Conservation (phyloP, 2,888 invertebrate species). For the Diogma glabrata region DNA sequence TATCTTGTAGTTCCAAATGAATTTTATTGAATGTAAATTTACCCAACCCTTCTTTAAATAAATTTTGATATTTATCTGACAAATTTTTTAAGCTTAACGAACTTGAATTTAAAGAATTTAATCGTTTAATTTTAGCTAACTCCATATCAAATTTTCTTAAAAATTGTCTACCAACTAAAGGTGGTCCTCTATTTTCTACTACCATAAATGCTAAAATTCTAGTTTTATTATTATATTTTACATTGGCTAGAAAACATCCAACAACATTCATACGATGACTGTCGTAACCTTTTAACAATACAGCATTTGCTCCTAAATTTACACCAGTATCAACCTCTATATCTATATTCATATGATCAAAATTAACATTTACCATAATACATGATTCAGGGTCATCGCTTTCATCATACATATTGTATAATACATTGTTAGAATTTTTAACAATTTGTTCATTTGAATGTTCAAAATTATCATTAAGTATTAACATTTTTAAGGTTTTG, state of each 20-base stretch:
- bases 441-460: too few species aligned
- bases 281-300: not conserved
- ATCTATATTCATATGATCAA: too few species aligned
- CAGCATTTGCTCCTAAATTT: too few species aligned
- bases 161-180: slow-evolving; percentile 3
- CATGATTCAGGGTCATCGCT: too few species aligned
- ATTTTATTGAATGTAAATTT: slow-evolving; percentile 9
- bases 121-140: too few species aligned
- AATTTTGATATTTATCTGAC: not conserved
- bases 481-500: too few species aligned
- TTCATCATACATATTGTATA: too few species aligned
- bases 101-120: not conserved
- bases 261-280: not conserved
- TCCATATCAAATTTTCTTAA: slow-evolving; percentile 3
- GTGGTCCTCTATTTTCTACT: not conserved
- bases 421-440: too few species aligned
- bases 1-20: slow-evolving; percentile 2
- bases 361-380: too few species aligned
- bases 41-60: slow-evolving; percentile 8
- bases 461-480: too few species aligned
- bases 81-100: not conserved
- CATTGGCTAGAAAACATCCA: not conserved
- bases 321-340: too few species aligned
- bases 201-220: not conserved
- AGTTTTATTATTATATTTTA: not conserved